Evolutionary conservation across 2,797 vertebrate species (phyloP).

Genomic region (Fundulus diaphanus): DNA sequence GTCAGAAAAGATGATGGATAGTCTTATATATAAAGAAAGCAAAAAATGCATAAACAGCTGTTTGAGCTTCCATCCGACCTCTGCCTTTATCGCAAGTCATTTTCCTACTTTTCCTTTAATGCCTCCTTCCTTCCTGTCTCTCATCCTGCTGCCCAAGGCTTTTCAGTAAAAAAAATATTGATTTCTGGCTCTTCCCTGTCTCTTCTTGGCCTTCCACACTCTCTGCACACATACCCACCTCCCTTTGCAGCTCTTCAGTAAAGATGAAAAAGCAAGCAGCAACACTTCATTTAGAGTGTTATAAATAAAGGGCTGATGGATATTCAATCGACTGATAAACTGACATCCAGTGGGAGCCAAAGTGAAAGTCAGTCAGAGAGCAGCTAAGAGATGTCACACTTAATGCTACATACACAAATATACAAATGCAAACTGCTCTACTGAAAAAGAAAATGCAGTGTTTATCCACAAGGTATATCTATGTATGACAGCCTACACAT

Average conservation of each 20-base stretch:
- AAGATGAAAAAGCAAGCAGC: slow-evolving; percentile 46
- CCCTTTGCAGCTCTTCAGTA: slow-evolving; percentile 29
- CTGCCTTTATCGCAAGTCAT: slow-evolving; percentile 1
- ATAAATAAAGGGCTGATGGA: slow-evolving; percentile 74
- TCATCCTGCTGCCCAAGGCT: slow-evolving; percentile 57
- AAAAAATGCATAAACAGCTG: neutral
- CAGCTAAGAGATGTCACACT: slow-evolving; percentile 51
- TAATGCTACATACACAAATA: slow-evolving; percentile 17
- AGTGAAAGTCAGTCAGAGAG: slow-evolving; percentile 72
- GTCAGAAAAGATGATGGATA: slow-evolving; percentile 11
- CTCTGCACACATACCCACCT: slow-evolving; percentile 10
- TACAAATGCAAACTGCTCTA: slow-evolving; percentile 15
- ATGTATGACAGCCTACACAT: no score
- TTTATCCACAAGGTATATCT: no score
- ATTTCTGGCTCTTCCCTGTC: slow-evolving; percentile 57
- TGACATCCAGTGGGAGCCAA: slow-evolving; percentile 69
- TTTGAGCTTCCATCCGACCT: slow-evolving; percentile 4
- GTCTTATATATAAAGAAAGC: slow-evolving; percentile 4
- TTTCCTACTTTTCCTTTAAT: neutral
- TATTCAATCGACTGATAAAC: slow-evolving; percentile 74
- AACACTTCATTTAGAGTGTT: slow-evolving; percentile 66
- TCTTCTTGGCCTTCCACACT: neutral
- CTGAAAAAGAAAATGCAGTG: no score
- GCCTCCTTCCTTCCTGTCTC: slow-evolving; percentile 37
- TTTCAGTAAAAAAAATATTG: slow-evolving; percentile 73